phyloP scores from a whole-genome alignment of 2,888 invertebrate species.

The Heliothis peltigera region DNA sequence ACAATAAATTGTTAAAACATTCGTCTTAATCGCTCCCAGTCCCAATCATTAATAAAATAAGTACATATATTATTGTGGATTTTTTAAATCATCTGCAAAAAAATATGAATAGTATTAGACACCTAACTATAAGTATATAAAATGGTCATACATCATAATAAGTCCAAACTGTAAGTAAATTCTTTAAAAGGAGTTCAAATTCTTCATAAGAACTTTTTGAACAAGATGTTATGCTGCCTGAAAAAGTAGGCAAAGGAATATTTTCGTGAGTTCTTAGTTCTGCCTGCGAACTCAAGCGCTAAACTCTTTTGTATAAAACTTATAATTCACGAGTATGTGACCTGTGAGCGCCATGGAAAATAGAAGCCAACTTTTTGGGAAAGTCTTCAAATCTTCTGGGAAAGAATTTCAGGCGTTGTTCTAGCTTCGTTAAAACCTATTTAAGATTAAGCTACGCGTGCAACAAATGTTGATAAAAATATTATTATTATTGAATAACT shows the following conservation, averaged over 20 bases:
- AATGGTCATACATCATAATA: too few relatives aligned
- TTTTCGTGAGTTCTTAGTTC: constrained; percentile 12
- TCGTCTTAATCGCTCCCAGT: too few relatives aligned
- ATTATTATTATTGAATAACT: too few relatives aligned
- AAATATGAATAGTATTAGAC: too few relatives aligned
- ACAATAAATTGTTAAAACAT: too few relatives aligned
- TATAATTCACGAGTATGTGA: constrained; percentile 10
- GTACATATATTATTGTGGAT: too few relatives aligned
- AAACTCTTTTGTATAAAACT: constrained; percentile 9
- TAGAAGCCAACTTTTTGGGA: not conserved
- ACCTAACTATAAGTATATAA: too few relatives aligned
- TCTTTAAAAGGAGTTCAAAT: not conserved
- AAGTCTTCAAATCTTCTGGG: not conserved
- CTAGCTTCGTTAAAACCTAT: too few relatives aligned
- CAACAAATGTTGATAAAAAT: too few relatives aligned
- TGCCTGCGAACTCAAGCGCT: constrained; percentile 8
- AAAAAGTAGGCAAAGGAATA: constrained; percentile 25
- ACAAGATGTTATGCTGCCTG: constrained; percentile 10
- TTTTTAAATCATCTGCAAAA: too few relatives aligned
- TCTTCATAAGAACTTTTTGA: constrained; percentile 8
- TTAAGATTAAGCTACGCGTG: too few relatives aligned
- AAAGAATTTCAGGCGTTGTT: not conserved
- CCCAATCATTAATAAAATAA: too few relatives aligned
- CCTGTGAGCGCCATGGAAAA: not conserved
- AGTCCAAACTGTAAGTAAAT: not conserved